Base-by-base conservation (phyloP, 2,888 invertebrate species). In the Leistus spinibarbis region DNA sequence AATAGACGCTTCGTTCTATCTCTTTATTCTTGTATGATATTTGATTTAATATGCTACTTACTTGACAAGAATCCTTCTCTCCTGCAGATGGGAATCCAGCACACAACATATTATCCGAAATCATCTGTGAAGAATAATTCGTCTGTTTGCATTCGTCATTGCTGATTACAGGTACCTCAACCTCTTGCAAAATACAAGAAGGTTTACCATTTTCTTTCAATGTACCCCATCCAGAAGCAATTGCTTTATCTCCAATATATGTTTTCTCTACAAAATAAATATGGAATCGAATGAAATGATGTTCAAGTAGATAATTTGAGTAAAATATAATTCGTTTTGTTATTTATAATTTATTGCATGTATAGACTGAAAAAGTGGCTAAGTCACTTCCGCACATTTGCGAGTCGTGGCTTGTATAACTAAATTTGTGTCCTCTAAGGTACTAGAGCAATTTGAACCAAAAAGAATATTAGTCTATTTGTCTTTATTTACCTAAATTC, bases 151-250 rank as follows among this genome's bases (percentile, higher is more conserved):
- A 94, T 70, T 90, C 91, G 27, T 91, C 89, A 82, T 94, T 94
- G 79, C 89, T 90, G n/a, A 90, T 81, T 9, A 91, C 90, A 0
- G 90, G 90, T n/a, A 96, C 92, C 79, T 93, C 93, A 0, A 96
- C 96, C 84, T 95, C 93, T 81, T 94, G 93, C 23, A 96, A 87
- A 10, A 93, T 88, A 81, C 95, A 95, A 0, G 95, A 93, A 0
- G 95, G 93, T 81, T 93, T 93, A 7, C 95, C 96, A 80, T 94
- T 93, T 84, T 96, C 96, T 76, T 92, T 91, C 16, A 94, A 86
- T 0, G 95, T 94, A 0, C 96, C 96, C 96, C 96, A 96, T 16
- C 96, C 96, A 0, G 95, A 89, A 0, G 93, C 95, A 22, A 92
- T 90, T 1, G 91, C 95, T 67, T 89, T 90, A 7, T 88, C 89